Conservation (phyloP, 2,888 invertebrate genomes). For the Andrena bicolor region DNA sequence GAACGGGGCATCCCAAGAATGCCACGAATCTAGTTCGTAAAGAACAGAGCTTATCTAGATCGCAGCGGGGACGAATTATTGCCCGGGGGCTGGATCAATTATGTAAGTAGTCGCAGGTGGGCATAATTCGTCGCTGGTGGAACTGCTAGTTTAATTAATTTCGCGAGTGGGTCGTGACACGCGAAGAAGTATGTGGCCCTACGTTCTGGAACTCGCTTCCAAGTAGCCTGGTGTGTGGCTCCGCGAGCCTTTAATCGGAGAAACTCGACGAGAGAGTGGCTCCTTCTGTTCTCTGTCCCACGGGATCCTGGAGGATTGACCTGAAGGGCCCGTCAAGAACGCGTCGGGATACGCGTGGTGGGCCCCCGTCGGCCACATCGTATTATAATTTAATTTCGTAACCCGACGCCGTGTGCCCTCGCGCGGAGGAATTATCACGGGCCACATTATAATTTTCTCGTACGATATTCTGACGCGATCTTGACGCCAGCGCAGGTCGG, state of each 20-base stretch:
- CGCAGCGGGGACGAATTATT: conserved; percentile 44
- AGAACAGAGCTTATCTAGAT: conserved; percentile 53
- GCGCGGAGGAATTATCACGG: conserved; percentile 61
- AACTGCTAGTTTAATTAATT: conserved; percentile 47
- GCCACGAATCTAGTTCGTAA: conserved; percentile 55
- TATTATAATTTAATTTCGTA: conserved; percentile 82
- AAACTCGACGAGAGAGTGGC: neutral
- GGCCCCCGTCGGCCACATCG: conserved; percentile 53
- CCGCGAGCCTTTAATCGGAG: neutral
- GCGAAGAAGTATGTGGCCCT: too few relatives aligned
- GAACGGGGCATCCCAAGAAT: conserved; percentile 42
- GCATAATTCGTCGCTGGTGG: conserved; percentile 53
- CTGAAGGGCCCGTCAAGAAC: conserved; percentile 60
- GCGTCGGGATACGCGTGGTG: conserved; percentile 44
- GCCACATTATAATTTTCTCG: conserved; percentile 65
- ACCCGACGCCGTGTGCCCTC: conserved; percentile 71
- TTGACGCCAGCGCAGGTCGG: conserved; percentile 1
- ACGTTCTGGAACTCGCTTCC: too few relatives aligned
- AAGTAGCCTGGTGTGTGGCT: too few relatives aligned
- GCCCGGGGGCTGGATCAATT: conserved; percentile 44
- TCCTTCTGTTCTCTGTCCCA: conserved; percentile 37
- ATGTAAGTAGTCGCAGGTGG: conserved; percentile 47
- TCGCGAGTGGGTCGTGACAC: neutral
- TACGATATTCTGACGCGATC: conserved; percentile 50
- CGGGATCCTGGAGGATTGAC: conserved; percentile 55